Evolutionary conservation across 1,140 invertebrate genomes (phyloP).

Genomic region (Gryon sp.): DNA sequence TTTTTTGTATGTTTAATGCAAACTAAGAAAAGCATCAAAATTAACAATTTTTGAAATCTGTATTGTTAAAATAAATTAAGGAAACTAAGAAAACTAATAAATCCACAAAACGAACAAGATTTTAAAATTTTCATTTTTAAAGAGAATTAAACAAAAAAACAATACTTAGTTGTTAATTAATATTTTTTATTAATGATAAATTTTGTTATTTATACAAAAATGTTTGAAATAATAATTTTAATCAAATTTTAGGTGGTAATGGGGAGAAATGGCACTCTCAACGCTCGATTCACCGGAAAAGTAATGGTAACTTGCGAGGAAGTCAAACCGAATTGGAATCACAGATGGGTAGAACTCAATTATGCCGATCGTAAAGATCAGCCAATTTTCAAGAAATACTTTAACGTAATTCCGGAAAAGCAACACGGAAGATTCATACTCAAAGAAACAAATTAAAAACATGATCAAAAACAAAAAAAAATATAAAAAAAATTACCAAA

Average conservation of each 20-base stretch:
- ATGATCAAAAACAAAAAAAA: too few species aligned
- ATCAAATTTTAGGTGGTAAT: slow-evolving; percentile 84
- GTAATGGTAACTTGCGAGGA: slow-evolving; percentile 89
- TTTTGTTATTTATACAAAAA: neutral
- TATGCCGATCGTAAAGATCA: slow-evolving; percentile 83
- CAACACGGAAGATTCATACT: slow-evolving; percentile 88
- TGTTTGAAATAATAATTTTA: too few species aligned
- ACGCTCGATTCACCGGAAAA: slow-evolving; percentile 86
- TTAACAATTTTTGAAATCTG: too few species aligned
- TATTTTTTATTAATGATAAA: neutral
- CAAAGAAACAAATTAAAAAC: slow-evolving; percentile 71
- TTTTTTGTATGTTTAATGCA: too few species aligned
- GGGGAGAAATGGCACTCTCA: slow-evolving; percentile 87
- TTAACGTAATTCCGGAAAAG: slow-evolving; percentile 87
- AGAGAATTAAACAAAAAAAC: too few species aligned
- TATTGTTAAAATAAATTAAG: too few species aligned
- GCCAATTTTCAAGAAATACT: slow-evolving; percentile 90
- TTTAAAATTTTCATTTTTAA: too few species aligned
- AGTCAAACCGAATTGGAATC: slow-evolving; percentile 85
- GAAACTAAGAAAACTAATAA: too few species aligned
- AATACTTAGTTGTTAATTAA: too few species aligned
- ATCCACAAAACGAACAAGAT: too few species aligned
- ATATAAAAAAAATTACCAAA: too few species aligned
- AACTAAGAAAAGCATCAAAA: too few species aligned
- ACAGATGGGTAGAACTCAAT: slow-evolving; percentile 83